These are phyloP conservation scores for Drosophila ustulata DNA, from an alignment of 2,888 invertebrate species.

Conservation along the genomic window DNA sequence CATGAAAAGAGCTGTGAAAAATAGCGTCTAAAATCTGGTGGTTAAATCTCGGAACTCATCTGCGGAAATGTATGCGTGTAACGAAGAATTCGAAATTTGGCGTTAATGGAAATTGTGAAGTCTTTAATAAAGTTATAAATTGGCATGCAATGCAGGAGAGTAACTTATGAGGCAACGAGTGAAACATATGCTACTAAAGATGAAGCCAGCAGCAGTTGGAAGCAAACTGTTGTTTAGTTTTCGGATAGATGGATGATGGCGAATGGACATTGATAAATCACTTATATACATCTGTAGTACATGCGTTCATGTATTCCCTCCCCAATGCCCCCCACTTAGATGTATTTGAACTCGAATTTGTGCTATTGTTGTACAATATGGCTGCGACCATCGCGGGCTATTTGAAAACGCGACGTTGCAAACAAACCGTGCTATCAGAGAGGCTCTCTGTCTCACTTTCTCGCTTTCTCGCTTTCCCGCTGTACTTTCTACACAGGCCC, in stretches of 20 bases:
- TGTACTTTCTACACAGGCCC: not conserved
- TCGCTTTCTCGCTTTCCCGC: not conserved
- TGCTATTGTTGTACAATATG: conserved; percentile 36
- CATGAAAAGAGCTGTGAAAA: no score
- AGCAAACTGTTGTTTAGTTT: conserved; percentile 42
- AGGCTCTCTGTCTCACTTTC: not conserved
- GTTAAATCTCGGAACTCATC: no score
- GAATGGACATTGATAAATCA: conserved; percentile 77
- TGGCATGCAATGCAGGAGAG: no score
- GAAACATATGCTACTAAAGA: conserved; percentile 67
- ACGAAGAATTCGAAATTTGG: no score
- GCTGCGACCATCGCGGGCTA: conserved; percentile 39
- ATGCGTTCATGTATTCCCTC: not conserved
- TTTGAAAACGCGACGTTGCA: conserved; percentile 55
- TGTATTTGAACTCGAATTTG: conserved; percentile 11
- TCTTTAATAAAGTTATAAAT: no score
- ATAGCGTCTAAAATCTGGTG: no score
- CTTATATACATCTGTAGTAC: conserved; percentile 40
- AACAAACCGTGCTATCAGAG: conserved; percentile 38
- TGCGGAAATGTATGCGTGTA: no score
- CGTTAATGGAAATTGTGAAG: no score
- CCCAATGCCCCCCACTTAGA: not conserved
- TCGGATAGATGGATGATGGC: conserved; percentile 68
- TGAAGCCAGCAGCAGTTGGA: conserved; percentile 16
- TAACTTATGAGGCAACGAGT: conserved; percentile 23